Evolutionary conservation across 2,888 invertebrate genomes (phyloP), one percentile per base, ranked within the genome.

Genomic region (Lepas anatifera): DNA sequence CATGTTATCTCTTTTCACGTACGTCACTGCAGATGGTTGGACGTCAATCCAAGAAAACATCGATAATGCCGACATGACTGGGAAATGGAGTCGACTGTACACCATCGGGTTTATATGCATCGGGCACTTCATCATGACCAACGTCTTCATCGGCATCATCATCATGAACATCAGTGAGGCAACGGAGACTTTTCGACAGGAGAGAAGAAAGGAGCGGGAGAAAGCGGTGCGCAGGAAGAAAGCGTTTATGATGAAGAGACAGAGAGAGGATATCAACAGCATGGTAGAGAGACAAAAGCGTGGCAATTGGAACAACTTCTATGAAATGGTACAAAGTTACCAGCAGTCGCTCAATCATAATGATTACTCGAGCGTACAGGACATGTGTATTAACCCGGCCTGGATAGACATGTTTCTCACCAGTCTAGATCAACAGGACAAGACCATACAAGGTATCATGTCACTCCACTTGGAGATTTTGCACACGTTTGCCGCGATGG

Each of bases 131-230:
- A 35, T 75, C 11, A 75, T 75, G 63, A 75, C 74, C 16, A 75
- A 75, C 63, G 75, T 75, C 52, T 75, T 75, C 68, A 74, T 75
- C 69, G 75, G 75, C n/a, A 75, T 75, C 46, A 75, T 75, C 68
- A 75, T 75, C 63, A 72, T 75, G 73, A 75, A 75, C 46, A 75
- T 75, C 68, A 75, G 75, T 8, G 75, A 75, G 48, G 75, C 75
- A 13, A 75, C 75, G 2, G 75, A 75, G 35, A 67, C 71, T 3
- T 74, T 74, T 29, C 46, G 75, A 70, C 71, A 73, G 69, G 70
- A 69, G 3, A 69, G 71, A 39, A 68, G 72, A 13, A 70, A 70
- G 22, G 72, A 73, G 68, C 63, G 66, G 2, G 74, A 74, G 27
- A 68, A 72, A 11, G 69, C 70, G 16, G 73, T 75, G 10, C 70